These are phyloP conservation scores for Sclerodermus sp. DNA, from an alignment of 2,888 invertebrate genomes.

Conservation along the genomic window DNA sequence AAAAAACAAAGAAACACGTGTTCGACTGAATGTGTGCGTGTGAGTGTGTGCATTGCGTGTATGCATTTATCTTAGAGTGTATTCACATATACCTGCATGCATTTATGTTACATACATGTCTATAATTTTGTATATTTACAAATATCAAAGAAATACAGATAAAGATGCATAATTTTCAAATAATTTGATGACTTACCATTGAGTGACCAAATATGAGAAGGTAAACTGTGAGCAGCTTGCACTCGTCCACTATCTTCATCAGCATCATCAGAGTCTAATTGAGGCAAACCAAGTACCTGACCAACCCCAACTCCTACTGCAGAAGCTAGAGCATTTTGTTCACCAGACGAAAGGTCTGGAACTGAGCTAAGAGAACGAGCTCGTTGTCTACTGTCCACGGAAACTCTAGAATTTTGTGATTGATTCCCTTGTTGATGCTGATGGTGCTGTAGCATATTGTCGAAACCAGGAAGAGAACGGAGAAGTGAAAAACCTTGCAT, in stretches of 20 bases:
- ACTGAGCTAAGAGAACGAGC: slow-evolving; percentile 83
- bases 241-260: slow-evolving; percentile 66
- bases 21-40: too few relatives aligned
- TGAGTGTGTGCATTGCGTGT: too few relatives aligned
- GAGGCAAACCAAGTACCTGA: slow-evolving; percentile 69
- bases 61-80: too few relatives aligned
- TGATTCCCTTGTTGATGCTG: slow-evolving; percentile 50
- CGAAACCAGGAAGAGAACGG: slow-evolving; percentile 70
- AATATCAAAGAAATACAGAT: not conserved
- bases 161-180: not conserved
- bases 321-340: slow-evolving; percentile 68
- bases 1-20: too few relatives aligned
- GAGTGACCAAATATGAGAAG: slow-evolving; percentile 89
- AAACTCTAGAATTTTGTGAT: slow-evolving; percentile 49
- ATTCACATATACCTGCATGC: too few relatives aligned
- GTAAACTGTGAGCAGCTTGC: slow-evolving; percentile 85
- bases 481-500: slow-evolving; percentile 70
- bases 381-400: slow-evolving; percentile 66
- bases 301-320: slow-evolving; percentile 67
- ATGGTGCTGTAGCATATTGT: slow-evolving; percentile 76
- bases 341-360: slow-evolving; percentile 67
- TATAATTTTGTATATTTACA: too few relatives aligned
- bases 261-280: slow-evolving; percentile 69
- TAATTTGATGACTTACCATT: slow-evolving; percentile 70
- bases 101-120: too few relatives aligned